Percentiles rank a stretch among this genome's conserved stretches.
Evolutionary conservation across 2,888 invertebrate genomes (phyloP).

Genomic region (Alitta virens): DNA sequence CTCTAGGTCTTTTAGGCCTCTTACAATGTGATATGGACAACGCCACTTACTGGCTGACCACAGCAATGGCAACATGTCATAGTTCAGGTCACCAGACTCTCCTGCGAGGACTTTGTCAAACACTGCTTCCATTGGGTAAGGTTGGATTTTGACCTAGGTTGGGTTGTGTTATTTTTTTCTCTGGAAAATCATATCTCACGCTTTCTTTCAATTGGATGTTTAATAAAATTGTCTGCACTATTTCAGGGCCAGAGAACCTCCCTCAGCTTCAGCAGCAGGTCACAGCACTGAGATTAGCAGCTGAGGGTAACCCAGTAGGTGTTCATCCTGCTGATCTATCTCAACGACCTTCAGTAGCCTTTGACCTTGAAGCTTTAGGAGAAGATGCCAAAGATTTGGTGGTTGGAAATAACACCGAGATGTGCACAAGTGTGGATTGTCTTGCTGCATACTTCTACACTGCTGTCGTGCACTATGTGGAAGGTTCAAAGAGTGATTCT

Average conservation of each 20-base stretch:
- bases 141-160: neutral
- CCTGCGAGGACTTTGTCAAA: constrained; percentile 39
- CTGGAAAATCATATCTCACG: neutral
- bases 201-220: too few relatives aligned
- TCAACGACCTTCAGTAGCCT: neutral
- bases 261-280: constrained; percentile 47
- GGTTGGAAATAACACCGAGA: neutral
- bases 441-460: constrained; percentile 6
- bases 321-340: neutral
- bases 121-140: constrained; percentile 46
- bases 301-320: neutral
- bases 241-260: constrained; percentile 46
- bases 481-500: too few relatives aligned
- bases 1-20: constrained; percentile 41
- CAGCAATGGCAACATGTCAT: constrained; percentile 39
- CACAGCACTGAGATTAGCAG: constrained; percentile 37
- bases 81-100: constrained; percentile 35
- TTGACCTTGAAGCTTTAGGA: too few relatives aligned
- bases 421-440: constrained; percentile 5
- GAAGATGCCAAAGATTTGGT: neutral
- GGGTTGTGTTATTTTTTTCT: neutral
- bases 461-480: constrained; percentile 2
- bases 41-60: constrained; percentile 43
- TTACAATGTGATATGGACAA: constrained; percentile 44
- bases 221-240: too few relatives aligned